Conservation (phyloP, 2,113 vertebrate genomes). For the Parotia lawesii region DNA sequence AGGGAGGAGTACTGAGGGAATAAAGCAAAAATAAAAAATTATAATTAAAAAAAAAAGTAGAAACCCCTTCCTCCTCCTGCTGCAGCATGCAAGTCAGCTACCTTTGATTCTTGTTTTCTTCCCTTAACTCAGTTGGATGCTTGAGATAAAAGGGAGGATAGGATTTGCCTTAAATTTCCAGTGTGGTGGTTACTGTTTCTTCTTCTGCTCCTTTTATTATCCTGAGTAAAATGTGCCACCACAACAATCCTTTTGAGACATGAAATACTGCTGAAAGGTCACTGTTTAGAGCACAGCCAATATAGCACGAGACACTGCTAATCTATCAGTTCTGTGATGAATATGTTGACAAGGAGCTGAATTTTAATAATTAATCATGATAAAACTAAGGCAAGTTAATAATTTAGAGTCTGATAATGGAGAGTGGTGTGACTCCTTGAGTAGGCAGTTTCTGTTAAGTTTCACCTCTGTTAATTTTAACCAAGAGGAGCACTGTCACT, state of each 20-base stretch:
- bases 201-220: not conserved
- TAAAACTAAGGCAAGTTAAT: constrained; percentile 65
- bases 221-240: constrained; percentile 13
- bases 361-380: constrained; percentile 74
- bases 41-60: not conserved
- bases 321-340: constrained; percentile 42
- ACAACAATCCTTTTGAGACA: constrained; percentile 36
- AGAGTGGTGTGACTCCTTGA: constrained; percentile 36
- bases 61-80: not conserved
- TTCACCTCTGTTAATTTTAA: constrained; percentile 64
- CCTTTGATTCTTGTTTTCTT: not conserved
- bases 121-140: not conserved
- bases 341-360: constrained; percentile 60
- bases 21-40: not conserved
- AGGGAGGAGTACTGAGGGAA: not conserved
- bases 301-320: constrained; percentile 32
- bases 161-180: not conserved
- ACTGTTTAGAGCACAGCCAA: constrained; percentile 43
- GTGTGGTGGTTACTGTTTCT: not conserved
- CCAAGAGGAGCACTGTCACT: constrained; percentile 22
- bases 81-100: not conserved
- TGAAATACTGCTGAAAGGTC: constrained; percentile 61
- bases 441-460: constrained; percentile 47
- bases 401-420: constrained; percentile 56
- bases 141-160: not conserved